Evolutionary conservation across 2,797 vertebrate genomes (phyloP), one percentile per base, ranked within the genome.

Genomic region (Leptoclinus maculatus): DNA sequence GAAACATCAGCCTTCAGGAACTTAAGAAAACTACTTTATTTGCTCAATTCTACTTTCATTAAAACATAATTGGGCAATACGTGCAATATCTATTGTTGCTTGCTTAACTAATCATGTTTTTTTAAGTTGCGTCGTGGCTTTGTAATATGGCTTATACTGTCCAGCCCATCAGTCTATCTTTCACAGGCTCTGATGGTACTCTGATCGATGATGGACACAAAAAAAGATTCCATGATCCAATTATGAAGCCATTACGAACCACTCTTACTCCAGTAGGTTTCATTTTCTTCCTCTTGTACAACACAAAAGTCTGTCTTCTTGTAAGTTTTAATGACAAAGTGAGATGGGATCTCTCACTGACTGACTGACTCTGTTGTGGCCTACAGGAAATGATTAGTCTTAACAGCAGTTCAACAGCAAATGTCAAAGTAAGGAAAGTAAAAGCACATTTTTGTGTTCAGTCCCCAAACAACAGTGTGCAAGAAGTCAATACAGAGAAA

Each of bases 241-340:
- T 88, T 78, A 88, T 11, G 19, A 54, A 74, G 59, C 67, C 81
- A 83, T 79, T 84, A 90, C 1, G 47, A 56, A 67, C 14, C 65
- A 66, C 76, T 64, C 38, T 71, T 45, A 57, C 27, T 57, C 17
- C 62, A 51, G 29, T 29, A 51, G 5, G 2, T 47, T 56, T 54
- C n/a, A n/a, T 34, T n/a, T 1, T n/a, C 41, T 47, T 59, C 10
- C 29, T n/a, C 66, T 43, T 19, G 14, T 65, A 5, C 0, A 34
- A 7, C 5, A 47, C n/a, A 60, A 58, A 57, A 56, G 5, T 9
- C 41, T 41, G 32, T 51, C 27, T 27, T 66, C 54, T 38, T 51
- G 21, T 57, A 64, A 19, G 32, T 6, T 62, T 60, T 47, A 32
- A 64, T 59, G 17, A 63, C 19, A 54, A 57, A 74, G 32, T 32